Base-by-base conservation (phyloP, 2,113 vertebrate genomes). In the Ranitomeya imitator region DNA sequence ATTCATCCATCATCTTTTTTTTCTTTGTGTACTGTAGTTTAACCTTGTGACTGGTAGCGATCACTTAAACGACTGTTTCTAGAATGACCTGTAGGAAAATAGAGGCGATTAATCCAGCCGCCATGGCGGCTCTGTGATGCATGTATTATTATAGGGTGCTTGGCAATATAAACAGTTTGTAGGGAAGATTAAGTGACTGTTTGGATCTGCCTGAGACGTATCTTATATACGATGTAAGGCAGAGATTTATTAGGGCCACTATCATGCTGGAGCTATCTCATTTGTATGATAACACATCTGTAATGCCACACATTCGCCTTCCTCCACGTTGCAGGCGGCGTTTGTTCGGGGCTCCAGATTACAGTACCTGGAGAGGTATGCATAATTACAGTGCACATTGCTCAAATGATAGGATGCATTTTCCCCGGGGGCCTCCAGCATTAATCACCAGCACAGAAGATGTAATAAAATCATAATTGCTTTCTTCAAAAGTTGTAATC, bases 241-340 rank as follows among this genome's bases (percentile, higher is more conserved):
- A 92, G 91, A 93, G 93, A 95, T 96, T 96, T 96, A 95, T 96
- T 94, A 93, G 93, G 91, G 45, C 63, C 65, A 87, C 94, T 93
- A 92, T 95, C 95, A 89, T 94, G 95, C 95, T 93, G 95, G 93
- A 95, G 94, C 93, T 92, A 92, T 94, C 95, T 96, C 95, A 95
- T 96, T 95, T 95, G 95, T 95, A 95, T 95, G 95, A 95, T 95
- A 96, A 96, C 95, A 96, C 93, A 94, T 96, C 95, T 95, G 95
- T 95, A 95, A 95, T 95, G 94, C 94, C 94, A 94, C 95, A 96
- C 94, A 94, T 95, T 93, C 93, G 92, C 93, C 92, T 92, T 93
- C 93, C 92, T 94, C 91, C 93, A 94, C 90, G 90, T 94, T 95
- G 91, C 91, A 93, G 95, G 95, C 95, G 93, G 93, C 94, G 94